phyloP scores from a whole-genome alignment of 1,140 invertebrate genomes.

The Cotesia vestalis region DNA sequence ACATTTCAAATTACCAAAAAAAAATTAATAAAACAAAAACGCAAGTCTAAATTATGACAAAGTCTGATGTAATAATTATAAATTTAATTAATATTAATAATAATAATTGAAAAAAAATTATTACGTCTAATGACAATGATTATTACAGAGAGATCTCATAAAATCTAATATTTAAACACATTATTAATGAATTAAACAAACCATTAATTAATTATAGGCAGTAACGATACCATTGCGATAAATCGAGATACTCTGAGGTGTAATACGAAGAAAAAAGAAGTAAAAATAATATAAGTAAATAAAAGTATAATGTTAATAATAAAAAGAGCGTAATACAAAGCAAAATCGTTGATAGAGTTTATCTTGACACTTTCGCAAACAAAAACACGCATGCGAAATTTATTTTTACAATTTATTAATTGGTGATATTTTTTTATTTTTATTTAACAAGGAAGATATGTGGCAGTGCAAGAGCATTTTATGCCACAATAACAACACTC shows the following conservation, averaged over 20 bases:
- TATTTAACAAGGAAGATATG: constrained; percentile 15
- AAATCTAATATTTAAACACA: neutral
- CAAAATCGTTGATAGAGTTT: constrained; percentile 12
- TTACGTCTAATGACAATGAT: no score
- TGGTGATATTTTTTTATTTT: neutral
- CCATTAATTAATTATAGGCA: constrained; percentile 11
- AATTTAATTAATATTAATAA: no score
- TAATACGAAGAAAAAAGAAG: neutral
- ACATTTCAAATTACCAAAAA: no score
- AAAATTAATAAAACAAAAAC: no score
- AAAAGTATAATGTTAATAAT: constrained; percentile 15
- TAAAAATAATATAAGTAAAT: neutral
- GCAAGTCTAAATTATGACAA: no score
- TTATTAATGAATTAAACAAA: neutral
- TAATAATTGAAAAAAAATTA: neutral
- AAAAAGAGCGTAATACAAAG: constrained; percentile 2
- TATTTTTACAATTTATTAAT: neutral
- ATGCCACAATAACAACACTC: constrained; percentile 18
- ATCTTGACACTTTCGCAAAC: constrained; percentile 32
- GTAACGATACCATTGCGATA: neutral
- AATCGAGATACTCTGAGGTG: constrained; percentile 26
- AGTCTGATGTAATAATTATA: no score
- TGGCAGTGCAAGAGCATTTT: constrained; percentile 2
- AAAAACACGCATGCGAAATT: constrained; percentile 25
- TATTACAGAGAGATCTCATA: constrained; percentile 4